These are phyloP conservation scores for Dicycla oo DNA, from an alignment of 2,888 invertebrate genomes.

Conservation along the genomic window DNA sequence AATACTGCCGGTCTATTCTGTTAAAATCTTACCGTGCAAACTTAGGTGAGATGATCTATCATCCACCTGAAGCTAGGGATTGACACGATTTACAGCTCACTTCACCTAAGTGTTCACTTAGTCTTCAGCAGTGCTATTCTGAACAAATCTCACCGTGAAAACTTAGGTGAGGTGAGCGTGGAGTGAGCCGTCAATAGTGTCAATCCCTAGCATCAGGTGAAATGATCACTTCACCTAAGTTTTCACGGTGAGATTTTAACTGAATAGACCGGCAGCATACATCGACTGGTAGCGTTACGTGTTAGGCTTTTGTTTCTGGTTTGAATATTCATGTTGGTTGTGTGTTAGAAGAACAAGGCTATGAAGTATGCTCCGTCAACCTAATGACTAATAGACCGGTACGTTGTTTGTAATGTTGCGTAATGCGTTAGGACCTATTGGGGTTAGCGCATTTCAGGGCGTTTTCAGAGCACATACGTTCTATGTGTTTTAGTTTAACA, in stretches of 20 bases:
- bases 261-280: too few relatives aligned
- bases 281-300: conserved; percentile 1
- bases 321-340: conserved; percentile 30
- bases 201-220: too few relatives aligned
- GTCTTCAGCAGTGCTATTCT: too few relatives aligned
- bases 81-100: too few relatives aligned
- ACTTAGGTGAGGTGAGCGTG: not conserved
- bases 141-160: not conserved
- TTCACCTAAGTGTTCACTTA: too few relatives aligned
- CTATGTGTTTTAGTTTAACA: not conserved
- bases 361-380: conserved; percentile 28
- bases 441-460: conserved; percentile 35
- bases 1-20: not conserved
- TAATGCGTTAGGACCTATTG: conserved; percentile 9
- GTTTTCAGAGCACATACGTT: conserved; percentile 48
- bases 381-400: conserved; percentile 38
- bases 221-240: not conserved
- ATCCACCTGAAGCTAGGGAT: too few relatives aligned
- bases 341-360: conserved; percentile 1
- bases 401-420: conserved; percentile 21
- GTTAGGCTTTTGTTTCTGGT: conserved; percentile 13
- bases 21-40: not conserved
- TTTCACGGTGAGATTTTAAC: not conserved
- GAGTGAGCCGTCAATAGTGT: not conserved
- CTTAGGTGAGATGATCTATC: too few relatives aligned